Evolutionary conservation across 2,888 invertebrate genomes (phyloP).

Genomic region (Nemotelus nigrinus): DNA sequence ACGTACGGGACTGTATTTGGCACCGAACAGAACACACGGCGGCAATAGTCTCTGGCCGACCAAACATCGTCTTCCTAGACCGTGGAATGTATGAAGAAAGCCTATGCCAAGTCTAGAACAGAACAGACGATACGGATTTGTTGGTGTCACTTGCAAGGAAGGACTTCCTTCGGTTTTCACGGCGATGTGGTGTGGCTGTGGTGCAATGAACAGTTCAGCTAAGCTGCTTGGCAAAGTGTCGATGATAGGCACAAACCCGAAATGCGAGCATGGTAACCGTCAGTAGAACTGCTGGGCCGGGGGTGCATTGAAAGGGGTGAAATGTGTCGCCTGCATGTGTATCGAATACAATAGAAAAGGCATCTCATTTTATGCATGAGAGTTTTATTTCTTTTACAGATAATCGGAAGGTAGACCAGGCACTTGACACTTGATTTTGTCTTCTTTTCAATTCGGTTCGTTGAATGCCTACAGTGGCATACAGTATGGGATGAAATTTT

Average conservation of each 20-base stretch:
- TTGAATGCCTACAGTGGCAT: background rate
- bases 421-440: background rate
- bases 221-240: slow-evolving; percentile 37
- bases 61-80: too few species aligned
- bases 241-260: slow-evolving; percentile 31
- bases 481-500: too few species aligned
- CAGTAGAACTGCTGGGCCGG: background rate
- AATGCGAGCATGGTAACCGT: background rate
- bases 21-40: background rate
- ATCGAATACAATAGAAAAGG: slow-evolving; percentile 3
- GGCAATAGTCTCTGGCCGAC: background rate
- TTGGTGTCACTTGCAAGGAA: slow-evolving; percentile 8
- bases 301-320: slow-evolving; percentile 42
- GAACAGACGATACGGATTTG: slow-evolving; percentile 4
- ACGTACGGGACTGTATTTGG: slow-evolving; percentile 28
- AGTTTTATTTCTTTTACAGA: background rate
- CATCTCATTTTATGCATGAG: too few species aligned
- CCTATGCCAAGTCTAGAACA: background rate
- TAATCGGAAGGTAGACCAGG: slow-evolving; percentile 8
- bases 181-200: background rate
- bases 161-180: slow-evolving; percentile 43
- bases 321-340: slow-evolving; percentile 21
- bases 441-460: background rate
- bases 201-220: slow-evolving; percentile 10
- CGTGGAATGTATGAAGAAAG: background rate